Conservation (phyloP, 2,888 invertebrate species). For the Seladonia tumulorum region DNA sequence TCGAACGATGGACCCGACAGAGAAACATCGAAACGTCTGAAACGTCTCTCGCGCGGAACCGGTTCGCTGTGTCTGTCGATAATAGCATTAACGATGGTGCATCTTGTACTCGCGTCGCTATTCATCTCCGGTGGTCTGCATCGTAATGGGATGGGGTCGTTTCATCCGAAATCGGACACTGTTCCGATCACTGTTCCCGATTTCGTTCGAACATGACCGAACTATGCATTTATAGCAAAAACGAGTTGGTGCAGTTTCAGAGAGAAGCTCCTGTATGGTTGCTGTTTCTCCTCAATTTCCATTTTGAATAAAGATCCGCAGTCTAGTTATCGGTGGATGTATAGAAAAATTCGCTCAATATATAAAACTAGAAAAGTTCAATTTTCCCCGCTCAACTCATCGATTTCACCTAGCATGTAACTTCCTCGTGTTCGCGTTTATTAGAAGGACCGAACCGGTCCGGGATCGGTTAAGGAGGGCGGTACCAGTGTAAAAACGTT, state of each 20-base stretch:
- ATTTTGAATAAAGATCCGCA: too few relatives aligned
- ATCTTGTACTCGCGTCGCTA: background rate
- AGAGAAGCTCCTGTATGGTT: too few relatives aligned
- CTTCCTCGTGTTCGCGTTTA: constrained; percentile 49
- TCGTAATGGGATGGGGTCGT: background rate
- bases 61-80: constrained; percentile 4
- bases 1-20: background rate
- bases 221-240: too few relatives aligned
- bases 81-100: background rate
- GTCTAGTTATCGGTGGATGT: too few relatives aligned
- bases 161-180: background rate
- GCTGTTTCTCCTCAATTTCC: too few relatives aligned
- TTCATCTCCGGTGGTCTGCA: background rate
- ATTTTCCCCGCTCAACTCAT: constrained; percentile 1
- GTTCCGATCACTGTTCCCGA: background rate
- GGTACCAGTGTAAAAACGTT: constrained; percentile 68
- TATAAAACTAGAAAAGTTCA: too few relatives aligned
- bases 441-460: constrained; percentile 48
- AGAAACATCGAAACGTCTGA: constrained; percentile 1
- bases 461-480: constrained; percentile 27
- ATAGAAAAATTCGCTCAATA: too few relatives aligned
- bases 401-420: constrained; percentile 42
- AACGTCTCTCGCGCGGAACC: background rate
- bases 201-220: background rate
- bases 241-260: too few relatives aligned